Evolutionary conservation across 2,113 vertebrate genomes (phyloP).

Genomic region (Ellobius talpinus): DNA sequence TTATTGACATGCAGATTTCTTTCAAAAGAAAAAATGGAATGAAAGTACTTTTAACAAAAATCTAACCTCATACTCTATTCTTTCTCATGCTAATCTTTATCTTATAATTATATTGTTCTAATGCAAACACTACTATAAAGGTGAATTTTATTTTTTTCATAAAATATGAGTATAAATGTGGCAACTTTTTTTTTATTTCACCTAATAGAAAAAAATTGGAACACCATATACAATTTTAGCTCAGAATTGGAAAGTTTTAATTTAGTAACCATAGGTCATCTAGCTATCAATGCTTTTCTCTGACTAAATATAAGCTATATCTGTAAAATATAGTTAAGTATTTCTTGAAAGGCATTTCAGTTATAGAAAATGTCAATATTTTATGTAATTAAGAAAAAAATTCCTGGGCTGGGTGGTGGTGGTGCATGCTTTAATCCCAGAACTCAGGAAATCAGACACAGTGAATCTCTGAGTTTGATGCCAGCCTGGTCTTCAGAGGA

Average conservation of each 20-base stretch:
- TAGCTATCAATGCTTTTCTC: background rate
- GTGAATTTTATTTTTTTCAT: background rate
- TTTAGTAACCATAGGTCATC: background rate
- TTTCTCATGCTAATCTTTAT: background rate
- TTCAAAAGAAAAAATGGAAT: background rate
- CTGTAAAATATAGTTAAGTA: constrained; percentile 10
- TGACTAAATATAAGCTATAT: background rate
- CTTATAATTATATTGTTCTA: background rate
- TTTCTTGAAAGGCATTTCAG: constrained; percentile 14
- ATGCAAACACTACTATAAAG: background rate
- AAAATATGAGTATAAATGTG: background rate
- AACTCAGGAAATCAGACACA: too few relatives aligned
- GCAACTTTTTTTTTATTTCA: background rate
- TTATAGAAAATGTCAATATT: background rate
- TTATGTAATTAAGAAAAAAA: background rate
- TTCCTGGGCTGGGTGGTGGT: too few relatives aligned
- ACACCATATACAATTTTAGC: background rate
- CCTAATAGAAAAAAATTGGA: background rate
- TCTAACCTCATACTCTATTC: background rate
- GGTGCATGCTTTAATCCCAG: too few relatives aligned
- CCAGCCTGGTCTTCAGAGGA: too few relatives aligned
- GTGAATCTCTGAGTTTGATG: too few relatives aligned
- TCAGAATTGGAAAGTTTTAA: background rate
- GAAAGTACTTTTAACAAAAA: background rate
- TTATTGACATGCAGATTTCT: background rate